phyloP scores from a whole-genome alignment of 2,797 vertebrate genomes.

The Arctocebus calabarensis region DNA sequence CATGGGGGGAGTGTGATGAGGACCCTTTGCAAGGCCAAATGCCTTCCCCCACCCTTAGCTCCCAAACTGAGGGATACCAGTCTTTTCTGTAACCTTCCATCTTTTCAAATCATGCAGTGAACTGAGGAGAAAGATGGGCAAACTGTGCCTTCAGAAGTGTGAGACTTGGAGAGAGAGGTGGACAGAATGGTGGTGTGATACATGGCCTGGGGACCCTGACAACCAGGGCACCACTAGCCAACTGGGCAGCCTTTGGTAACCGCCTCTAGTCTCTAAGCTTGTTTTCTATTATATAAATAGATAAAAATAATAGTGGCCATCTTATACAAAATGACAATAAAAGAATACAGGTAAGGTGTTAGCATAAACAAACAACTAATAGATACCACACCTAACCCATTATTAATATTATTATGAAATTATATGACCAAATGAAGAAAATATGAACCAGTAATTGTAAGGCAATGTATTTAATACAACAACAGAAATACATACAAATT shows the following conservation, averaged over 20 bases:
- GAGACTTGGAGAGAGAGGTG: not conserved
- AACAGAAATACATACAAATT: not conserved
- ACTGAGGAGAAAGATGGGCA: not conserved
- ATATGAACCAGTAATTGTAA: not conserved
- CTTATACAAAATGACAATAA: not conserved
- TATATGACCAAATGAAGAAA: not conserved
- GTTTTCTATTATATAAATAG: not conserved
- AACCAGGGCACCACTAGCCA: not conserved
- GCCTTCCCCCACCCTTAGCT: not conserved
- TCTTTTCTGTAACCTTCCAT: not conserved
- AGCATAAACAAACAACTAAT: not conserved
- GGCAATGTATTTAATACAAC: not conserved
- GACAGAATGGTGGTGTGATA: not conserved
- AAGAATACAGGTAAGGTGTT: not conserved
- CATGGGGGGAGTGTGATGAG: accelerated
- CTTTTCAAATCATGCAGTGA: not conserved
- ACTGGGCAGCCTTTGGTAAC: not conserved
- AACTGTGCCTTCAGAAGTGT: not conserved
- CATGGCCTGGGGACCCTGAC: too few species aligned
- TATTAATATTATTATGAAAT: not conserved
- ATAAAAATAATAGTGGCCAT: not conserved
- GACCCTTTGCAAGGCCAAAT: not conserved
- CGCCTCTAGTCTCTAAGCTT: not conserved
- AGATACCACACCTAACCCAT: not conserved
- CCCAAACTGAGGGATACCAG: not conserved